These are phyloP conservation scores for Sclerodermus sp. DNA, from an alignment of 2,888 invertebrate species.

Conservation along the genomic window DNA sequence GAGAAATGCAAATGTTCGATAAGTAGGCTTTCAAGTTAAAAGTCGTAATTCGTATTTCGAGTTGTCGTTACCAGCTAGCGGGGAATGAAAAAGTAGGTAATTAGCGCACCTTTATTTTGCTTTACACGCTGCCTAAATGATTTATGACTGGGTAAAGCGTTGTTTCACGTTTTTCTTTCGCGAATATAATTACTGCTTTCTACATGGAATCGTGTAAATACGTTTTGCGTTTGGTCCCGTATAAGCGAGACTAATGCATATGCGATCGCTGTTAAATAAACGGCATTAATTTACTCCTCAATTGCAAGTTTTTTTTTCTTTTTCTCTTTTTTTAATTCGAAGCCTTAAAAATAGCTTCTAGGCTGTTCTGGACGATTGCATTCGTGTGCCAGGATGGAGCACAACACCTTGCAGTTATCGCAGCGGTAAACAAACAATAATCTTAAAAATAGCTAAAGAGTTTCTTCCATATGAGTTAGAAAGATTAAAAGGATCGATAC, in stretches of 20 bases:
- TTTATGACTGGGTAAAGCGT: background rate
- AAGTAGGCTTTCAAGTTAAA: background rate
- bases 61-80: background rate
- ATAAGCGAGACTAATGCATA: background rate
- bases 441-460: conserved; percentile 6
- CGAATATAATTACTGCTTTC: background rate
- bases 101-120: background rate
- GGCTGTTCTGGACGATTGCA: too few species aligned
- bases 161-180: background rate
- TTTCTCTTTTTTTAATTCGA: conserved; percentile 10
- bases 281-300: too few species aligned
- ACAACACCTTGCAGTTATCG: too few species aligned
- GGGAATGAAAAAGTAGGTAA: background rate
- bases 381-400: too few species aligned
- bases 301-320: too few species aligned
- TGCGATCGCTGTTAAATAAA: too few species aligned
- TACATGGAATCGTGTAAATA: background rate
- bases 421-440: too few species aligned
- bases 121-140: background rate
- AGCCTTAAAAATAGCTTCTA: conserved; percentile 22
- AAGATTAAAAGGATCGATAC: conserved; percentile 26
- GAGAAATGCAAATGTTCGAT: background rate
- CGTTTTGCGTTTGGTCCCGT: background rate
- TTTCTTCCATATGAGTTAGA: conserved; percentile 11
- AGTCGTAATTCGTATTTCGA: background rate